These are phyloP conservation scores for Valencia hispanica DNA, from an alignment of 2,797 vertebrate species.

Conservation along the genomic window DNA sequence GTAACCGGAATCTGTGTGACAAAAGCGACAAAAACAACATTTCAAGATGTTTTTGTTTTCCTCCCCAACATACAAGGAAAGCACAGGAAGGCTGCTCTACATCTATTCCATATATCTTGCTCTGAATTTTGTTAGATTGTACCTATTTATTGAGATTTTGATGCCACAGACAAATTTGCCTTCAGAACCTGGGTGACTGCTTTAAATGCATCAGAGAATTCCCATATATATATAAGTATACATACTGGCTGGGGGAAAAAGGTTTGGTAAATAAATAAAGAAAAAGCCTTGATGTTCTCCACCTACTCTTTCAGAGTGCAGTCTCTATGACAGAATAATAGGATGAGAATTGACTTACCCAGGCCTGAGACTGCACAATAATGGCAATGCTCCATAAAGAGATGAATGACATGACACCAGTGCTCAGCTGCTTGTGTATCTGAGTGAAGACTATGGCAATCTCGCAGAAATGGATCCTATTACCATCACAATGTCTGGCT, in stretches of 20 bases:
- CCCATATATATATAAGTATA: constrained; percentile 13
- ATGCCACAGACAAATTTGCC: constrained; percentile 34
- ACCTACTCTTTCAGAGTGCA: not conserved
- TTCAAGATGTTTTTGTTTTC: constrained; percentile 57
- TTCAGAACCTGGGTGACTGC: constrained; percentile 54
- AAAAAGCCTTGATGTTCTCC: not conserved
- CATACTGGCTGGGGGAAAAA: not conserved
- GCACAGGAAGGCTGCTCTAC: constrained; percentile 16
- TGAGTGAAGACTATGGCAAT: not conserved
- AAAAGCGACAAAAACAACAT: constrained; percentile 32
- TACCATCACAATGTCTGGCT: not conserved
- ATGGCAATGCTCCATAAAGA: not conserved
- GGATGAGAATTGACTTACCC: constrained; percentile 3
- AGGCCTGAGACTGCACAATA: not conserved
- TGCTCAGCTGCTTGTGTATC: constrained; percentile 1
- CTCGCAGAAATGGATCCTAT: not conserved
- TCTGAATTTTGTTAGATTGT: constrained; percentile 38
- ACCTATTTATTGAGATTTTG: constrained; percentile 51
- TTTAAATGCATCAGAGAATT: constrained; percentile 40
- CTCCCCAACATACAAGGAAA: constrained; percentile 35
- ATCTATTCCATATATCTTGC: constrained; percentile 26
- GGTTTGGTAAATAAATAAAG: not conserved
- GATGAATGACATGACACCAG: constrained; percentile 4
- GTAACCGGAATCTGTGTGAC: constrained; percentile 51
- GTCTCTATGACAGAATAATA: not conserved